Evolutionary conservation across 2,888 invertebrate species (phyloP), one percentile per base, ranked within the genome.

Genomic region (Drosophila histrio): DNA sequence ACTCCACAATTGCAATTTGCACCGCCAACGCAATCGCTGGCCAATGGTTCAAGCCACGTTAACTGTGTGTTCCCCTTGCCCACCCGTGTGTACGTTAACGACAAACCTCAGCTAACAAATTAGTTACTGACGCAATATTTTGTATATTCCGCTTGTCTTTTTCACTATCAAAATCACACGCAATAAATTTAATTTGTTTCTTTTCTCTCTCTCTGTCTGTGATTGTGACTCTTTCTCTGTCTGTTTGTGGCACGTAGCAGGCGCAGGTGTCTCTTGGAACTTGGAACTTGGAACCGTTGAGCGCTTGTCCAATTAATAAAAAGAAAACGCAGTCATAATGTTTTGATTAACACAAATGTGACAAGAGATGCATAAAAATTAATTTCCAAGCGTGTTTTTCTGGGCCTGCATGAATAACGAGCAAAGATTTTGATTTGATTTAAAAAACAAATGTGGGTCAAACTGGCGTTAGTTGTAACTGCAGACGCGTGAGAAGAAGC

Each of bases 51-150:
- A 28, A 38, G 30, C 52, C 39, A 53, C 21, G 39, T 53, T 53
- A 39, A 41, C 19, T 34, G 52, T 13, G 52, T 13, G 26, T 36
- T 17, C 17, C 39, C 24, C 5, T 3, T 62, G 60, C 68, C 68
- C 44, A 54, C 62, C 59, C 56, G 62, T 61, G 62, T 61, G 11
- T 11, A 28, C 15, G 50, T 28, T 28, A 7, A 7, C 28, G 17
- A 26, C 19, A 28, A 6, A 7, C 52, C 43, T 47, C 19, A 36
- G 62, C 65, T 69, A 84, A 84, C 79, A 84, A 84, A 84, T 86
- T 83, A 84, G 86, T 83, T 79, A 81, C 81, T 84, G 86, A 84
- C 86, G 83, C 84, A 84, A 84, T 84, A 85, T 79, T 72, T 79
- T 70, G 80, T 79, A 44, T 64, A 65, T 63, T 71, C 41, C 54